phyloP scores from a whole-genome alignment of 1,140 invertebrate genomes.

The Drosophila elegans region DNA sequence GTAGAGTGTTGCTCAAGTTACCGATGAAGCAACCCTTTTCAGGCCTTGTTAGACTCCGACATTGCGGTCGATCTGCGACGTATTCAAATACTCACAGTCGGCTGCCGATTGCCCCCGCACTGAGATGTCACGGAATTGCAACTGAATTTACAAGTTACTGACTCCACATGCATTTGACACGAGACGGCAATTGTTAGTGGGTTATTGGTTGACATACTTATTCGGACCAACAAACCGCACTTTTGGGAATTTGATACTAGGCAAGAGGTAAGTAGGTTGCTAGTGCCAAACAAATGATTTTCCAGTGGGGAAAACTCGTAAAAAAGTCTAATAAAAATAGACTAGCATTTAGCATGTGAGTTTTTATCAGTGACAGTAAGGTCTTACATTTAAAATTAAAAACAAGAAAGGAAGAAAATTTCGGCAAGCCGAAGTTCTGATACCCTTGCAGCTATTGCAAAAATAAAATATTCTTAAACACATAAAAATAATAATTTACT shows the following conservation, averaged over 20 bases:
- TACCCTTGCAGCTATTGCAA: too few species aligned
- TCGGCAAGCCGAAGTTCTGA: too few species aligned
- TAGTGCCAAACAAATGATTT: neutral
- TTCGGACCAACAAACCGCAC: conserved; percentile 5
- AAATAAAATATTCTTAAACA: too few species aligned
- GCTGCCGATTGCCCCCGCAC: conserved; percentile 29
- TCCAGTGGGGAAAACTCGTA: neutral
- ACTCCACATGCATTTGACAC: conserved; percentile 2
- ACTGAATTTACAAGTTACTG: conserved; percentile 5
- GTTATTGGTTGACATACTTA: conserved; percentile 1
- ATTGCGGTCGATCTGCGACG: conserved; percentile 2
- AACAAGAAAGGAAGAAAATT: too few species aligned
- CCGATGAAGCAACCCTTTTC: conserved; percentile 6
- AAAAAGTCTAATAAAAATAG: too few species aligned
- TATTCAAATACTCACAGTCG: conserved; percentile 9
- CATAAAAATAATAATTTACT: too few species aligned
- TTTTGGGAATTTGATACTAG: conserved; percentile 8
- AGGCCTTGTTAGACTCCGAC: conserved; percentile 8
- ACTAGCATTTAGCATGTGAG: too few species aligned
- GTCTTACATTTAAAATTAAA: too few species aligned
- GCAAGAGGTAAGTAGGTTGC: conserved; percentile 2
- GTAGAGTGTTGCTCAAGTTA: conserved; percentile 8
- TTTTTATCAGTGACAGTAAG: too few species aligned
- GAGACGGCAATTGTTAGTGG: conserved; percentile 5
- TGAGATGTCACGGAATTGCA: conserved; percentile 8